phyloP scores from a whole-genome alignment of 2,797 vertebrate genomes.

The Ctenosaura bakeri region DNA sequence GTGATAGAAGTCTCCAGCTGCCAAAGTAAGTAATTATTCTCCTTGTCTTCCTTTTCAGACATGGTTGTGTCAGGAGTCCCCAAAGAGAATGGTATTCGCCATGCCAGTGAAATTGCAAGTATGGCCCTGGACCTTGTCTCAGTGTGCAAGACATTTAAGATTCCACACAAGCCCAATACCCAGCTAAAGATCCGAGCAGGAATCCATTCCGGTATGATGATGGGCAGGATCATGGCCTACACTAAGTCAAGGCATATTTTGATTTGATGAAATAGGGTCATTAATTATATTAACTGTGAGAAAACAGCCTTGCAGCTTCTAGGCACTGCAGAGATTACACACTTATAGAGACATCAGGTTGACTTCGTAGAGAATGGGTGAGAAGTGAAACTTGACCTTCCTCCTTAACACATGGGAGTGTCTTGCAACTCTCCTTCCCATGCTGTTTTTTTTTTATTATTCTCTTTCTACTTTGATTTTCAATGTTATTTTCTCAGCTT shows the following conservation, averaged over 20 bases:
- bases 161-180: slow-evolving; percentile 86
- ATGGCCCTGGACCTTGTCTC: slow-evolving; percentile 88
- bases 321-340: background rate
- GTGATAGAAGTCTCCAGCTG: background rate
- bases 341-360: background rate
- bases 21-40: background rate
- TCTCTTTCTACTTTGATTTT: background rate
- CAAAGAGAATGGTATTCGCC: slow-evolving; percentile 85
- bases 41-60: slow-evolving; percentile 76
- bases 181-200: slow-evolving; percentile 87
- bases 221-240: background rate
- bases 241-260: background rate
- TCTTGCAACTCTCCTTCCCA: background rate
- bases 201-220: slow-evolving; percentile 86
- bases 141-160: slow-evolving; percentile 86
- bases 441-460: background rate
- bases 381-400: background rate
- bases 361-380: background rate
- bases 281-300: too few species aligned
- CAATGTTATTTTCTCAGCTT: background rate
- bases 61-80: slow-evolving; percentile 89
- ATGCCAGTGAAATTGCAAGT: slow-evolving; percentile 85
- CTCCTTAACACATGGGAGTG: background rate
- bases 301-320: background rate
- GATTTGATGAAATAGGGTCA: background rate